Evolutionary conservation across 1,140 invertebrate species (phyloP), one percentile per base, ranked within the genome.

Genomic region (Orchesella cincta): DNA sequence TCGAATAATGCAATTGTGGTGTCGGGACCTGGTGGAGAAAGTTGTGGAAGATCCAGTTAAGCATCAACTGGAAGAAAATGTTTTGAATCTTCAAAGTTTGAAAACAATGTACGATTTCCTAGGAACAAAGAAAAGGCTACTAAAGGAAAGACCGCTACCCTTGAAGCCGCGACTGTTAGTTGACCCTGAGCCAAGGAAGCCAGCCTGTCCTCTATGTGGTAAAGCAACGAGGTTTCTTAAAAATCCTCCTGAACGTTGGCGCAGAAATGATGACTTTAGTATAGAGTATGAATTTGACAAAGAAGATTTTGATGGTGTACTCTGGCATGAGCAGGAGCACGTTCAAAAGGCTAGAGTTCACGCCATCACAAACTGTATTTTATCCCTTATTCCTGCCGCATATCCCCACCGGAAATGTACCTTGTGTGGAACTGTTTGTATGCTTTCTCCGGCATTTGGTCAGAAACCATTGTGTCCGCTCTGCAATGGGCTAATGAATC

Each of bases 371-470:
- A 39, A n/a, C 36, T 73, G 71, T 23, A 28, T 46, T 51, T 16
- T 73, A 1, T 23, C 34, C 16, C 35, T 73, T 3, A 3, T 73
- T 16, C 71, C 71, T 3, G 46, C 28, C 3, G 18, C 34, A 29
- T 73, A 39, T 46, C 71, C 71, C 33, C 46, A 73, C 39, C 36
- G 71, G 26, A 73, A 51, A 31, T 73, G 71, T 23, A 16, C 5
- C n/a, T 67, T 67, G 5, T 67, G 62, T 23, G 62, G 62, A n/a
- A 33, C 31, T 12, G 33, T 33, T 31, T 29, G 28, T 29, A 67
- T 29, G 62, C 26, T 67, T 8, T 12, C 29, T 31, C 62, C 62
- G 28, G 33, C 62, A 29, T 67, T 67, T 12, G 62, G 62, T 14
- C 34, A 73, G 23, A 31, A 46, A 5, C 71, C 71, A 14, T 5